Evolutionary conservation across 53 echinoderm and acorn worm genomes (phyloP).

Genomic region (Luidia sarsii): DNA sequence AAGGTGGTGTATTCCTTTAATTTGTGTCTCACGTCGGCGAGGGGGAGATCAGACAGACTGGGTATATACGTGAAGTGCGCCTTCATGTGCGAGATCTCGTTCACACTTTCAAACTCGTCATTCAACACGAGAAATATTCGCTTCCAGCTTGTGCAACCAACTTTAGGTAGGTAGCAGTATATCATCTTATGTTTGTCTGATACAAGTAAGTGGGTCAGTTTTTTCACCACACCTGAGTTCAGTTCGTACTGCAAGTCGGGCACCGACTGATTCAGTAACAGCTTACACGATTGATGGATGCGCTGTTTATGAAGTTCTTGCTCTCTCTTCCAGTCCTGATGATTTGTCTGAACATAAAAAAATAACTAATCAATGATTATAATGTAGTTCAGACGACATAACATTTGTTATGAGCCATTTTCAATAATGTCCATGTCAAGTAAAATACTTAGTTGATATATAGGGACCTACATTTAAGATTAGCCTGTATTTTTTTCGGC

Average conservation of each 20-base stretch:
- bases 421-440: no score
- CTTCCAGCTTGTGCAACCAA: conserved; percentile 83
- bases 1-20: conserved; percentile 52
- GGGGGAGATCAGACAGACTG: conserved; percentile 28
- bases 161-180: conserved; percentile 81
- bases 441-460: no score
- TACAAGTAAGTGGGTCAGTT: conserved; percentile 41
- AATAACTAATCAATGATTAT: no score
- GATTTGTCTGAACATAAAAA: not conserved
- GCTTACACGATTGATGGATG: not conserved
- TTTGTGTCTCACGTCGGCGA: conserved; percentile 29
- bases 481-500: no score
- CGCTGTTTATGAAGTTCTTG: not conserved
- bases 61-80: conserved; percentile 51
- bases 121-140: conserved; percentile 66
- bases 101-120: conserved; percentile 17
- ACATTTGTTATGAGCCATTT: no score
- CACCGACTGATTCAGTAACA: not conserved
- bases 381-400: no score
- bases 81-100: conserved; percentile 24
- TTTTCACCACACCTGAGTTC: not conserved
- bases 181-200: conserved; percentile 64
- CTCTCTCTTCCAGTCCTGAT: not conserved
- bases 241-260: not conserved
- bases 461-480: no score